Evolutionary conservation across 2,888 invertebrate species (phyloP), one percentile per base, ranked within the genome.

Genomic region (Ophion slaviceki): DNA sequence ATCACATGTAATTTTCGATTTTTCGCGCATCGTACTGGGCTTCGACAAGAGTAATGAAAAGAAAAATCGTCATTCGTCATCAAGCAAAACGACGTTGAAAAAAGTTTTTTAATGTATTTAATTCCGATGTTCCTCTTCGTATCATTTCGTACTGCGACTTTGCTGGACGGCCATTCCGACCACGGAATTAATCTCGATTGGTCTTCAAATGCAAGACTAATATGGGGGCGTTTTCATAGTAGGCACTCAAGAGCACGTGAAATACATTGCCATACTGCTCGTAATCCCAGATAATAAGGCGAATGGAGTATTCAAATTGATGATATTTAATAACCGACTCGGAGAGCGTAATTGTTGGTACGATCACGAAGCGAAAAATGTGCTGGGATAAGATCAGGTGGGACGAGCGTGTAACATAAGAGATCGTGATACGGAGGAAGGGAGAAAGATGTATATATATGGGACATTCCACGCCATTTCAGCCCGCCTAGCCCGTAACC

Each of bases 361-460:
- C 28, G 76, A 53, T 45, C 20, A 59, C n/a, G 79, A 82, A 72
- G 72, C 79, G 66, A 82, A 83, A 84, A 87, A 82, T 82, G 70
- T 79, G 72, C 62, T 85, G 82, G 72, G 84, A 85, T 80, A 86
- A 86, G 87, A 86, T 85, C 87, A 70, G 86, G 80, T 75, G 77
- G 68, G 82, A 67, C 40, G 70, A 76, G 71, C 70, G 24, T 72
- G 80, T 77, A 85, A 81, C 74, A 53, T 57, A 80, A 80, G 80
- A 80, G 80, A 76, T 75, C 78, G 64, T 6, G 75, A 84, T 70
- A 75, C 68, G 61, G 80, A 83, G 70, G 32, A 57, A 59, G 36
- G 7, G 17, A 8, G 53, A 53, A 17, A 53, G 14, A 53, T 8
- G 40, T 40, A 40, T 40, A 40, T 8, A 40, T 40, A 40, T 40